These are phyloP conservation scores for Onychomys arenicola DNA, from an alignment of 2,797 vertebrate species.

Conservation along the genomic window DNA sequence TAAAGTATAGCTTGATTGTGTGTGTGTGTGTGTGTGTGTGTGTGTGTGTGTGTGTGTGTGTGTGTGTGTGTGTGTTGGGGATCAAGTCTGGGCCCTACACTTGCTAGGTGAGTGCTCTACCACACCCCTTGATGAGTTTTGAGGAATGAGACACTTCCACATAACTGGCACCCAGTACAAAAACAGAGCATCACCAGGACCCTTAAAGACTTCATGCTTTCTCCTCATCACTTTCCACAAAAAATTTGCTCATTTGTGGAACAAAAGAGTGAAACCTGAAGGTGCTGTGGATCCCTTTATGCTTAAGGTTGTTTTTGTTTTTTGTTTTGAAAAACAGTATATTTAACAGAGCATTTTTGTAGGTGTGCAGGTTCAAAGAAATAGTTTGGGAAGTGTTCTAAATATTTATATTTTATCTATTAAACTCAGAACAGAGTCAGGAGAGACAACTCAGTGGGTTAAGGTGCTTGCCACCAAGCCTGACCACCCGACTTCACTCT, in stretches of 20 bases:
- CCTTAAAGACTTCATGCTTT: not conserved
- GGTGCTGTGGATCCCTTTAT: not conserved
- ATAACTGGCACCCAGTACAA: not conserved
- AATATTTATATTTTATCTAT: constrained; percentile 36
- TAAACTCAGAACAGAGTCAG: constrained; percentile 17
- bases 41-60: not conserved
- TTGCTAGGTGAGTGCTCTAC: not conserved
- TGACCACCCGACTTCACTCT: not conserved
- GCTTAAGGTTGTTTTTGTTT: not conserved
- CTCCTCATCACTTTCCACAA: not conserved
- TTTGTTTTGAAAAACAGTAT: not conserved
- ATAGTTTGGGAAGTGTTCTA: not conserved
- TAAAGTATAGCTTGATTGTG: not conserved
- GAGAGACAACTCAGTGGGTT: not conserved
- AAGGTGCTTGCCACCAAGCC: not conserved
- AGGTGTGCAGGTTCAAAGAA: not conserved
- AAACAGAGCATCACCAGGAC: not conserved
- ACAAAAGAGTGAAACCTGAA: not conserved
- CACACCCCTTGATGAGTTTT: not conserved
- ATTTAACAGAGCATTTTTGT: not conserved
- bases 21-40: not conserved
- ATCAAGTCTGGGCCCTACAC: not conserved
- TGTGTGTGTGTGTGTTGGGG: no score
- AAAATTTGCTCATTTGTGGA: not conserved
- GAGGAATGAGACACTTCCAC: not conserved